Evolutionary conservation across 2,888 invertebrate genomes (phyloP), one percentile per base, ranked within the genome.

Genomic region (Myathropa florea): DNA sequence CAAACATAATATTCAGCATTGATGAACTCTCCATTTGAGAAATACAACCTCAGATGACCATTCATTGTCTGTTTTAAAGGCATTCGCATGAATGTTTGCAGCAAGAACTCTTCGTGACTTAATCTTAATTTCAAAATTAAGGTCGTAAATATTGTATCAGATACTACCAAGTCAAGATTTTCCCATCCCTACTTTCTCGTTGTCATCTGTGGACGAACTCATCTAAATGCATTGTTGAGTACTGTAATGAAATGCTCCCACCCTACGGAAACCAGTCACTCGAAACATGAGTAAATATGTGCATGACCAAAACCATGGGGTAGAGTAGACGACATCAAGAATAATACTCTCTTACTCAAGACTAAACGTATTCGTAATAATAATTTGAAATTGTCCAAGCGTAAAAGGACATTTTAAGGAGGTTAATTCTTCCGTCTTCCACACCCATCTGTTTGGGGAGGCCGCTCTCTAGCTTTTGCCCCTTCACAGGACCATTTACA

Each of bases 361-460:
- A 46, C 64, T 61, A 76, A 79, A 73, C 26, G n/a, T 55, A 75
- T 61, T 79, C 79, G 39, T 30, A 80, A 80, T 76, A 80, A 71
- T 80, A 80, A 80, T 84, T 71, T 72, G 57, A 71, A 76, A 71
- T 80, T 55, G 71, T 67, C 61, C 84, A 80, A 76, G 55, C 39
- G 84, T 30, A 67, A 84, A 80, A 70, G 71, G 80, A 76, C 65
- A 71, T 75, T 76, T 80, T 55, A 61, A 61, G 70, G 59, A 80
- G 75, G 70, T 75, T 83, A 77, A 77, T 72, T 68, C 80, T 71
- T 33, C 30, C 80, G 18, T n/a, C 46, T 46, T 4, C 18, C 46
- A n/a, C n/a, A 18, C n/a, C 18, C 46, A 46, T 46, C 46, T 46
- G 46, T 4, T 46, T 18, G 46, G 46, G 18, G 1, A n/a, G 46